These are phyloP conservation scores for Odontomachus brunneus DNA, from an alignment of 1,140 invertebrate species.

Conservation along the genomic window DNA sequence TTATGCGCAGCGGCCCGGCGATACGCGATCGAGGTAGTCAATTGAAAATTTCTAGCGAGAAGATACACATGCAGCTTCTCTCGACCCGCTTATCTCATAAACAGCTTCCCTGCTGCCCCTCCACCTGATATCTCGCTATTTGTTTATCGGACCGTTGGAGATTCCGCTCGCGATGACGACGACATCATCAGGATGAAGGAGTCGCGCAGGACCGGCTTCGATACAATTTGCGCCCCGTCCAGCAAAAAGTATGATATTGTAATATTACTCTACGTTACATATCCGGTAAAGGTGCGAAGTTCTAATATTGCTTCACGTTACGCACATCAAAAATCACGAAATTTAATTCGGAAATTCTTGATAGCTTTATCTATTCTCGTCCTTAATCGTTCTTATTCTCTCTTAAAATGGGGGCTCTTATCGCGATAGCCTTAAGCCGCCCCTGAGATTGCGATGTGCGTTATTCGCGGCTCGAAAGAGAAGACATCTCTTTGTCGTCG, in stretches of 20 bases:
- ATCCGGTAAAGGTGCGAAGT: too few species aligned
- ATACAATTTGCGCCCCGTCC: background rate
- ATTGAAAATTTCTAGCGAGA: conserved; percentile 55
- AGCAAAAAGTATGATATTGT: background rate
- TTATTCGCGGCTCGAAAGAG: background rate
- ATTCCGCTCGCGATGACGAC: background rate
- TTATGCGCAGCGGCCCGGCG: conserved; percentile 58
- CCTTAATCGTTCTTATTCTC: too few species aligned
- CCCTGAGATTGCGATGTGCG: background rate
- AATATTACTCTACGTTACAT: background rate
- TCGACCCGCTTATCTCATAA: background rate
- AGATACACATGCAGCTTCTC: conserved; percentile 5
- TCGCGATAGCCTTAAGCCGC: background rate
- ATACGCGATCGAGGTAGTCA: conserved; percentile 59
- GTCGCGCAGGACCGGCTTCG: conserved; percentile 2
- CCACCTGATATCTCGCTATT: background rate
- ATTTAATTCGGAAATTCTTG: too few species aligned
- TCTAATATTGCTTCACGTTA: too few species aligned
- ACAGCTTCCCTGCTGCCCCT: background rate
- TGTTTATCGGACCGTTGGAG: background rate
- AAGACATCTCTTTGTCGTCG: background rate
- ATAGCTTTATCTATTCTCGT: too few species aligned
- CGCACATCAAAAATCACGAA: too few species aligned
- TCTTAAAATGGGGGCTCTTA: background rate
- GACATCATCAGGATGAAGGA: background rate